Evolutionary conservation across 2,888 invertebrate species (phyloP).

Genomic region (Orthosia cruda): DNA sequence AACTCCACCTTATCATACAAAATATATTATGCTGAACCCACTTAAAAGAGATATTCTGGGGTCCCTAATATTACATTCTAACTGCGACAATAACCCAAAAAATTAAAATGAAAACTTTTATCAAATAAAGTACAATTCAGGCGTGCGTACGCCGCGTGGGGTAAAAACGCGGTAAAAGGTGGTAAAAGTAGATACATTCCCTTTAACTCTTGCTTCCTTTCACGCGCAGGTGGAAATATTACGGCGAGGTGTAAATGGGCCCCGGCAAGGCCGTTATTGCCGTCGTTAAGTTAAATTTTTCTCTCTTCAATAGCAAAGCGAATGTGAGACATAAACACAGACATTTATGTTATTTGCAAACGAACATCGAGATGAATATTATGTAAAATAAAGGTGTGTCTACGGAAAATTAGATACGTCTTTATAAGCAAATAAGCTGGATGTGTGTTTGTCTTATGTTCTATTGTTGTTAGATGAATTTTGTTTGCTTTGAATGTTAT

Average conservation of each 20-base stretch:
- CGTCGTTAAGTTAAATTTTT: constrained; percentile 88
- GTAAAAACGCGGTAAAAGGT: constrained; percentile 76
- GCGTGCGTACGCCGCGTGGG: constrained; percentile 68
- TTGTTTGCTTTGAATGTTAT: constrained; percentile 11
- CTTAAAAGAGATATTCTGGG: constrained; percentile 49
- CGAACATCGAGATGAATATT: constrained; percentile 79
- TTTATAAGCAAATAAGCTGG: constrained; percentile 45
- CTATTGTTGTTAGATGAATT: constrained; percentile 27
- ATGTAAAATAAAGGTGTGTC: constrained; percentile 62
- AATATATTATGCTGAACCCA: constrained; percentile 59
- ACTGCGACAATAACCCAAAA: constrained; percentile 63
- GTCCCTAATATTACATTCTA: constrained; percentile 64
- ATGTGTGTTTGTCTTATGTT: constrained; percentile 32
- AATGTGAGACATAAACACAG: constrained; percentile 83
- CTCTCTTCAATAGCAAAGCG: constrained; percentile 83
- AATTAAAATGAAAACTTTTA: constrained; percentile 73
- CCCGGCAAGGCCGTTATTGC: constrained; percentile 83
- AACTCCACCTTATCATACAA: constrained; percentile 53
- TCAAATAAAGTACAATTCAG: constrained; percentile 74
- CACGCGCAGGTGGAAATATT: constrained; percentile 82
- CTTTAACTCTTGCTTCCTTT: constrained; percentile 81
- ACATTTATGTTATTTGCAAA: constrained; percentile 84
- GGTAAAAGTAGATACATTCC: constrained; percentile 76
- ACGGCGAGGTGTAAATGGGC: constrained; percentile 85
- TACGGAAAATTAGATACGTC: constrained; percentile 50